Base-by-base conservation (phyloP, 1,140 invertebrate genomes). In the Mylabris phalerata region DNA sequence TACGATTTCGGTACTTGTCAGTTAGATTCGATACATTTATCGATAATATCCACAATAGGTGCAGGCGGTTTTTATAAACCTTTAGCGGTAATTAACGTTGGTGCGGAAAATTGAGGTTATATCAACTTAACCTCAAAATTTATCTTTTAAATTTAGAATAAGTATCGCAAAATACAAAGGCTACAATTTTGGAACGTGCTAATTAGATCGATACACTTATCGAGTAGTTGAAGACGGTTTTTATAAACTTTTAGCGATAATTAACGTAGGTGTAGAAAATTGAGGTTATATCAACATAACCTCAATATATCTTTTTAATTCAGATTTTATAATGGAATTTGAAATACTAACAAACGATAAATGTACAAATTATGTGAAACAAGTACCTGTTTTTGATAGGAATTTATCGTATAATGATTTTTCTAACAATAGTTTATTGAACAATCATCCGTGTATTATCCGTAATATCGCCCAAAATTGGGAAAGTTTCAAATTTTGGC, bases 371-470 rank as follows among this genome's bases (percentile, higher is more conserved):
- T 40, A 50, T 47, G 26, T 48, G 7, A 44, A 40, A 45, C 3
- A 24, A 38, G 38, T 66, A 46, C 57, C 58, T 45, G 32, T 52
- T 11, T 2, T 67, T 24, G 56, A 67, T 50, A 48, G 48, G 13
- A 41, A 61, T 19, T 44, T 63, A 25, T 45, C 55, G 2, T 73
- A 71, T 41, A 43, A 64, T 32, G 68, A 78, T 73, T 88, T 84
- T 80, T 87, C 79, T 67, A 71, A 69, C 68, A 77, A 74, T 67
- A 78, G 77, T 72, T 77, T 90, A 71, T 56, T 79, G 45, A 65
- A 66, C 57, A 90, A 90, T 72, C 69, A 75, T 59, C 86, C 87
- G 1, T 86, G 86, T 54, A 69, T 89, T 24, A 80, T 90, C 50
- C 77, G 78, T 60, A 78, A 79, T 68, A 73, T 86, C n/a, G 79